These are phyloP conservation scores for Xestia sexstrigata DNA, from an alignment of 2,888 invertebrate species.

Conservation along the genomic window DNA sequence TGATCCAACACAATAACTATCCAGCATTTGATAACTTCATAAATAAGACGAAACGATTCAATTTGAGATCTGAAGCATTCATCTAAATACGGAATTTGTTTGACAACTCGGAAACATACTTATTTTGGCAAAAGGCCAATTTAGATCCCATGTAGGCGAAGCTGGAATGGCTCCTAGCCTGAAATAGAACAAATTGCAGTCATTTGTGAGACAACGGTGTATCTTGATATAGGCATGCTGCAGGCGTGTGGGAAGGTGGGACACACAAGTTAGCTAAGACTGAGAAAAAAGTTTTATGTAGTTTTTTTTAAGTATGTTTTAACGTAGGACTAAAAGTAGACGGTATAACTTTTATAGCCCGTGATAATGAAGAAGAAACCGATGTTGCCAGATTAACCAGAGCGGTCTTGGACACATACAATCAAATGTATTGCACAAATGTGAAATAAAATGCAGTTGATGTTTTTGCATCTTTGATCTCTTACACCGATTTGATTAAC, in stretches of 20 bases:
- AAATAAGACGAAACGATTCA: slow-evolving; percentile 51
- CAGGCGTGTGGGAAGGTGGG: slow-evolving; percentile 42
- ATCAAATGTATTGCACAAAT: neutral
- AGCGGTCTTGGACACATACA: neutral
- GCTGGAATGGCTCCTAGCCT: slow-evolving; percentile 52
- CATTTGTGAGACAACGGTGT: slow-evolving; percentile 59
- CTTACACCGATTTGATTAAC: neutral
- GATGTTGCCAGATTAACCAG: neutral
- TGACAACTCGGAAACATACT: slow-evolving; percentile 59
- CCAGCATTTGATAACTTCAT: slow-evolving; percentile 35
- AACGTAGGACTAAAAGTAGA: neutral
- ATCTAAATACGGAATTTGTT: slow-evolving; percentile 64
- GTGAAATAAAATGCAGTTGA: neutral
- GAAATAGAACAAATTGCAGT: slow-evolving; percentile 65
- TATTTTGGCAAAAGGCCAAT: slow-evolving; percentile 66
- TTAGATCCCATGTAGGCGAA: slow-evolving; percentile 42
- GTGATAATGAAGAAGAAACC: neutral
- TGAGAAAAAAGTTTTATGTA: neutral
- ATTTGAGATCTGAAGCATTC: slow-evolving; percentile 59
- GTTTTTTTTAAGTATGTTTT: neutral
- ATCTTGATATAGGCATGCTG: slow-evolving; percentile 58
- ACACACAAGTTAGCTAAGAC: neutral
- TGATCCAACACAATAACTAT: slow-evolving; percentile 7
- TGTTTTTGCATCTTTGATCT: neutral
- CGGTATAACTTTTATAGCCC: neutral